Evolutionary conservation across 2,797 vertebrate genomes (phyloP).

Genomic region (Etheostoma perlongum): DNA sequence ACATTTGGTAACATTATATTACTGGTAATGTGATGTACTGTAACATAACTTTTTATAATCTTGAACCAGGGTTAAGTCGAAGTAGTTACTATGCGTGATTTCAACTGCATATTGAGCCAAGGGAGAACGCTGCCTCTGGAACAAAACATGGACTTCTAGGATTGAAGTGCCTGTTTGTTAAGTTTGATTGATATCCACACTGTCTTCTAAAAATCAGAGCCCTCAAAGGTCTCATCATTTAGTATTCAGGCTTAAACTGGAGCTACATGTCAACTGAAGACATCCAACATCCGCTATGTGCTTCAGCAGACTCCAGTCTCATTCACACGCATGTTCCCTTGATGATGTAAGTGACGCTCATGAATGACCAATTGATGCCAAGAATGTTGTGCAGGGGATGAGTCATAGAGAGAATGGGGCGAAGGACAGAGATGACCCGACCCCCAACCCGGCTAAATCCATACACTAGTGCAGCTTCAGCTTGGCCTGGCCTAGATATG

Average conservation of each 20-base stretch:
- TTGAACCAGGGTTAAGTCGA: neutral
- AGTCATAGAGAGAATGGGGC: constrained; percentile 45
- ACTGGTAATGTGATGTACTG: constrained; percentile 2
- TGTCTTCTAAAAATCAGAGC: neutral
- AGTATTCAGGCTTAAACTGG: constrained; percentile 19
- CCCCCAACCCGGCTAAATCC: constrained; percentile 44
- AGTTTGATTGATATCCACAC: constrained; percentile 21
- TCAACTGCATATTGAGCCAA: neutral
- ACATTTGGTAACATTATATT: constrained; percentile 26
- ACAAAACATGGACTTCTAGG: neutral
- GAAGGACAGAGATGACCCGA: constrained; percentile 45
- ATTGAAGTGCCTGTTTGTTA: constrained; percentile 16
- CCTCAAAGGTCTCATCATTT: constrained; percentile 20
- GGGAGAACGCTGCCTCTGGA: neutral
- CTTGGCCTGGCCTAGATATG: constrained; percentile 74
- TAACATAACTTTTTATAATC: constrained; percentile 22
- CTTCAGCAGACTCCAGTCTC: constrained; percentile 51
- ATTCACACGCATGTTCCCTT: constrained; percentile 61
- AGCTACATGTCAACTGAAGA: constrained; percentile 17
- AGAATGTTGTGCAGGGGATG: constrained; percentile 52
- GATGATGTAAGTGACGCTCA: constrained; percentile 71
- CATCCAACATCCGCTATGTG: constrained; percentile 44
- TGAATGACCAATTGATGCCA: constrained; percentile 76
- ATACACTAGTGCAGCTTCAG: constrained; percentile 41
- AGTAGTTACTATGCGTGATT: constrained; percentile 5